These are phyloP conservation scores for Chitala chitala DNA, from an alignment of 2,113 vertebrate genomes.

Conservation along the genomic window DNA sequence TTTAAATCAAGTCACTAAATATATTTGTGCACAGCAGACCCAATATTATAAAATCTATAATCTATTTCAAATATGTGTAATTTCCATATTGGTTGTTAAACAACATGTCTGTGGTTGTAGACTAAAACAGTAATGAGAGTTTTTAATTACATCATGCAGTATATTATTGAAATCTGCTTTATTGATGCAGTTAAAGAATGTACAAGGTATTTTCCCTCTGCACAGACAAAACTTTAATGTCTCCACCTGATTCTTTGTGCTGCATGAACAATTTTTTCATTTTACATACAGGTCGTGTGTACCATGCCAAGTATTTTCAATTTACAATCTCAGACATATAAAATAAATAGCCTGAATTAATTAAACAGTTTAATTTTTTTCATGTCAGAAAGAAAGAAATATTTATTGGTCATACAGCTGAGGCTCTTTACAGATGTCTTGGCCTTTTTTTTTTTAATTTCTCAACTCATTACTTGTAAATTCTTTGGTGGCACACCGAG, in stretches of 20 bases:
- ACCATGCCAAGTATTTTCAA: no score
- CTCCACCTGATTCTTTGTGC: background rate
- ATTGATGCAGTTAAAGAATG: background rate
- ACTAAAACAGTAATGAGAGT: no score
- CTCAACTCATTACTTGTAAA: slow-evolving; percentile 55
- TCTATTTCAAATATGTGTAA: no score
- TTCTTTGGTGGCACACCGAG: slow-evolving; percentile 46
- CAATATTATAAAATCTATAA: no score
- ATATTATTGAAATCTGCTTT: background rate
- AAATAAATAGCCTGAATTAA: no score
- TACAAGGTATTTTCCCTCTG: background rate
- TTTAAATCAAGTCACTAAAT: no score
- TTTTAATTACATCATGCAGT: background rate
- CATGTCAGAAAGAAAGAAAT: background rate
- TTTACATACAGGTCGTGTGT: no score
- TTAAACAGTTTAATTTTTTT: background rate
- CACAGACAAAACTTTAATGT: background rate
- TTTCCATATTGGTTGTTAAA: no score
- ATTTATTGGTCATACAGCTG: background rate
- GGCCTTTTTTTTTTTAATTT: slow-evolving; percentile 32
- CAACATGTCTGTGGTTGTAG: no score
- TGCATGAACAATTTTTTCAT: no score
- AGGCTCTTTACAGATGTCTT: background rate
- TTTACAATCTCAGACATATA: no score
- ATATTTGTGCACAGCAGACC: no score